Evolutionary conservation across 1,140 invertebrate genomes (phyloP).

Genomic region (Aphaenogaster ashmeadi): DNA sequence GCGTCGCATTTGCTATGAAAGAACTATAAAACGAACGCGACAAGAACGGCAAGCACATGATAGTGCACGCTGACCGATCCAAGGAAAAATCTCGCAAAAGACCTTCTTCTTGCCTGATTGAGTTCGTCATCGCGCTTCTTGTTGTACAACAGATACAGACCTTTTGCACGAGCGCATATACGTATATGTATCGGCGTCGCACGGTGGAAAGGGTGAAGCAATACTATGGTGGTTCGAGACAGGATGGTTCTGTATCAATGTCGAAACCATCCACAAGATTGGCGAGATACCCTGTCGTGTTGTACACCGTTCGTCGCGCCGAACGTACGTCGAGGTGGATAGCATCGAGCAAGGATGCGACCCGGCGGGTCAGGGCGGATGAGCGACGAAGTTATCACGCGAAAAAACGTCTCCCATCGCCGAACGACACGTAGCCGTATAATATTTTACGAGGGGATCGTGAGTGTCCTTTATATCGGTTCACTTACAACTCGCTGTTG

Average conservation of each 20-base stretch:
- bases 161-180: not conserved
- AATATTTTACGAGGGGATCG: conserved; percentile 82
- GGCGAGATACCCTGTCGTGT: conserved; percentile 63
- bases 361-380: not conserved
- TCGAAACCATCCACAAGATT: conserved; percentile 66
- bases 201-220: not conserved
- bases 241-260: conserved; percentile 58
- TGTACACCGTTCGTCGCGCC: conserved; percentile 32
- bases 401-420: conserved; percentile 55
- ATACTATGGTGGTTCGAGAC: conserved; percentile 1
- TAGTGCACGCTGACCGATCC: not conserved
- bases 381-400: conserved; percentile 54
- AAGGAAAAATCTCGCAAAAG: conserved; percentile 15
- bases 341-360: conserved; percentile 9
- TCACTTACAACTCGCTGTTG: conserved; percentile 75
- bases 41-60: not conserved
- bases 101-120: conserved; percentile 73
- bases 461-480: conserved; percentile 81
- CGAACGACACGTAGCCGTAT: conserved; percentile 66
- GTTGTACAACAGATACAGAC: conserved; percentile 45
- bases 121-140: conserved; percentile 66
- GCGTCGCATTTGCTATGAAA: conserved; percentile 1
- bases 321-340: conserved; percentile 30
- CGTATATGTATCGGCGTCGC: not conserved
- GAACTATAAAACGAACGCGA: conserved; percentile 14